A percentile compares a stretch with the other conserved stretches of the same genome.
Evolutionary conservation across 2,113 vertebrate species (phyloP).

Genomic region (Paratilapia polleni): DNA sequence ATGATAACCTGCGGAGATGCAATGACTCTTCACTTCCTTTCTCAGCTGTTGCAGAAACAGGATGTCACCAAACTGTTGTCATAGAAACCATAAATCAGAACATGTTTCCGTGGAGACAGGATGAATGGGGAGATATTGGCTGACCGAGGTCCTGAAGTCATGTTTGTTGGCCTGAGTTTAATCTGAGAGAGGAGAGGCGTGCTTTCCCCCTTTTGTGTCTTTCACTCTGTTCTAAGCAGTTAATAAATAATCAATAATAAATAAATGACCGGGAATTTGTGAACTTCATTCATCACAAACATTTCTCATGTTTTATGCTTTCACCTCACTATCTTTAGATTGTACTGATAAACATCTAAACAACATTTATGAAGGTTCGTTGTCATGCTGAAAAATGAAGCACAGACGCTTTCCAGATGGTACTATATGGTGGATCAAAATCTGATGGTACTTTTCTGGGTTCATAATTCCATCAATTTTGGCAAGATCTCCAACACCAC

Average conservation of each 20-base stretch:
- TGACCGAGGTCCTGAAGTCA: not conserved
- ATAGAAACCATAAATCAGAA: slow-evolving; percentile 23
- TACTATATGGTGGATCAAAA: not conserved
- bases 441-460: too few species aligned
- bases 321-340: not conserved
- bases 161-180: not conserved
- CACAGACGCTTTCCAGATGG: not conserved
- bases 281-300: not conserved
- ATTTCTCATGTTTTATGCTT: not conserved
- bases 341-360: rapidly evolving
- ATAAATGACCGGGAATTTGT: not conserved
- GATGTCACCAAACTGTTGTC: slow-evolving; percentile 17
- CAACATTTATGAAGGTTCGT: rapidly evolving
- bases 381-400: not conserved
- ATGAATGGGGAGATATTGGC: slow-evolving; percentile 1
- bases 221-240: too few species aligned
- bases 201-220: not conserved
- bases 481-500: too few species aligned
- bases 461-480: too few species aligned
- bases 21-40: slow-evolving; percentile 19
- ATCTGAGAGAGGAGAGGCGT: not conserved
- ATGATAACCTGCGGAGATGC: not conserved
- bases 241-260: not conserved
- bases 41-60: slow-evolving; percentile 19
- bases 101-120: slow-evolving; percentile 3